Percentiles rank a stretch among this genome's conserved stretches.
Conservation (phyloP, 2,888 invertebrate genomes). For the Steinernema carpocapsae region DNA sequence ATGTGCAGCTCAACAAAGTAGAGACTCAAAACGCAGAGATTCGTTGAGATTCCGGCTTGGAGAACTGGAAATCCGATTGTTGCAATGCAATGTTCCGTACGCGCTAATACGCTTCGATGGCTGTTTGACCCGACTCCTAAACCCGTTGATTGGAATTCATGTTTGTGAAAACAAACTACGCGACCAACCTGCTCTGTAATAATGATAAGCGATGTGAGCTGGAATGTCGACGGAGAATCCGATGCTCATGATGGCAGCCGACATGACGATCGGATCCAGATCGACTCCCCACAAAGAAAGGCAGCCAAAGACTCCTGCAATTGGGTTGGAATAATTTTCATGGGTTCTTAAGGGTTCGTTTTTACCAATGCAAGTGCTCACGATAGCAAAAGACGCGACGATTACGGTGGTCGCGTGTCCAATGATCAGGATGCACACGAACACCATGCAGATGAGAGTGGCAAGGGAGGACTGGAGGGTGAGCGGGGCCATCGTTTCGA, state of each 20-base stretch:
- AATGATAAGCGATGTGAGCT: conserved; percentile 67
- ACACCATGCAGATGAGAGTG: conserved; percentile 65
- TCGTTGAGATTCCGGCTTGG: conserved; percentile 63
- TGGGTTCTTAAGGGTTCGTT: background rate
- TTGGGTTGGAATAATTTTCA: background rate
- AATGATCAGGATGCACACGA: conserved; percentile 65
- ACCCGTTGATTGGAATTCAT: background rate
- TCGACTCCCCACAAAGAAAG: conserved; percentile 66
- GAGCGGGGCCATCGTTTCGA: conserved; percentile 59
- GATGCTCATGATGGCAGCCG: conserved; percentile 64
- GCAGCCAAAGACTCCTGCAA: conserved; percentile 65
- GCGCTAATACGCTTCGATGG: background rate
- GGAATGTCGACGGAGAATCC: conserved; percentile 68
- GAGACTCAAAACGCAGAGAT: conserved; percentile 62
- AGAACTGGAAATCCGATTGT: conserved; percentile 67
- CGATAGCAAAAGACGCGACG: conserved; percentile 63
- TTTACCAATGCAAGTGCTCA: conserved; percentile 62
- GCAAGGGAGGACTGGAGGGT: conserved; percentile 62
- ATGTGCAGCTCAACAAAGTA: conserved; percentile 66
- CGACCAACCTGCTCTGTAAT: conserved; percentile 55
- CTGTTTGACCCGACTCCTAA: conserved; percentile 1
- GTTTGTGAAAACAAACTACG: background rate
- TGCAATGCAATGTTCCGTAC: conserved; percentile 54
- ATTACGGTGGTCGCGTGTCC: conserved; percentile 62
- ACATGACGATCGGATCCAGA: conserved; percentile 67